Evolutionary conservation across 1,140 invertebrate species (phyloP), one percentile per base, ranked within the genome.

Genomic region (Pachypsylla venusta): DNA sequence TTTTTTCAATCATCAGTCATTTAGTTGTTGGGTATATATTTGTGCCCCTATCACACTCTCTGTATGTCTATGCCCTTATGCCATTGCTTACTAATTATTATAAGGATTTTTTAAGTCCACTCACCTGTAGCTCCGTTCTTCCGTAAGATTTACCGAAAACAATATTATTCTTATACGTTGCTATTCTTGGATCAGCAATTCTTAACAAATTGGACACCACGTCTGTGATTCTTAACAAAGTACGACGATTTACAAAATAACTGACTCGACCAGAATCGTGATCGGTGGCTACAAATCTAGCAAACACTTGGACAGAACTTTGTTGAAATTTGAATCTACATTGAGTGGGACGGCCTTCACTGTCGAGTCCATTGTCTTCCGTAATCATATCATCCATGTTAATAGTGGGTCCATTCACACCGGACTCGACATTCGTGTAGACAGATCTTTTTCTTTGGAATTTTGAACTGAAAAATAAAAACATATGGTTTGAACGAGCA

Each of bases 251-350:
- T 22, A 94, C 84, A 60, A 94, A 82, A 72, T 92, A 94, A 12
- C 85, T 89, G 5, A 88, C 85, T 42, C 91, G 79, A 0, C 92
- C 91, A 0, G 89, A 91, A 68, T 93, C 89, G 69, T 94, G 89
- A 71, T 93, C 89, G 16, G 83, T 83, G 1, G 90, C 89, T 26
- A 91, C 75, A 70, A 98, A 96, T 61, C 84, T 80, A 1, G 92
- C 88, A 67, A 90, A 93, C 20, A 83, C 74, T 70, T 95, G 87
- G 14, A 97, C 81, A 13, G 85, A 82, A 61, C 85, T 89, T 70
- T 95, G 92, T 68, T 97, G 93, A 67, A 89, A 94, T 22, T 90
- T 76, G 2, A 92, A 73, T 14, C 85, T 74, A 66, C 93, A 96
- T 1, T 74, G 76, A 13, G 75, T 62, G n/a, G 42, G 24, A 13